Conservation (phyloP, 2,797 vertebrate genomes). For the Petrocephalus schoutedeni region DNA sequence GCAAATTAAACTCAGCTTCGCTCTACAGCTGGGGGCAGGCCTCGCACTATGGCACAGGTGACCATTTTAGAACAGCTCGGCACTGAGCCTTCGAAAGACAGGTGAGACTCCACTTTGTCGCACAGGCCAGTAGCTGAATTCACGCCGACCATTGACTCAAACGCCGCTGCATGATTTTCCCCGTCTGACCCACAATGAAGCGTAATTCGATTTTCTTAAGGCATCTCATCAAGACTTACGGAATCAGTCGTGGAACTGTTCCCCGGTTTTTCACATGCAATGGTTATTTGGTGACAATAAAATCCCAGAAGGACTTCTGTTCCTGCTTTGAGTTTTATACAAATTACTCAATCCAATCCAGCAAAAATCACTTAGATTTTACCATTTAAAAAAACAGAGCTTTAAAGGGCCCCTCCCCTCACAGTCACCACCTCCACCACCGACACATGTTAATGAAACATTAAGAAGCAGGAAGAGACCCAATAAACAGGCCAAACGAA, state of each 20-base stretch:
- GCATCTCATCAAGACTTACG: background rate
- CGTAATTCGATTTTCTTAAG: background rate
- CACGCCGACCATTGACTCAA: background rate
- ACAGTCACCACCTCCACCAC: background rate
- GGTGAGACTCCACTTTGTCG: background rate
- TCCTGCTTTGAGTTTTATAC: background rate
- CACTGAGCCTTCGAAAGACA: background rate
- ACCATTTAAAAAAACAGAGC: background rate
- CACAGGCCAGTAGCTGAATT: background rate
- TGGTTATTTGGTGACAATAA: background rate
- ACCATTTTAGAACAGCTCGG: background rate
- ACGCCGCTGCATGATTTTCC: background rate
- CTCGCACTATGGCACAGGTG: background rate
- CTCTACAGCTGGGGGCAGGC: conserved; percentile 52
- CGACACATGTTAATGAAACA: background rate
- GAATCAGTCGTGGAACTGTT: background rate
- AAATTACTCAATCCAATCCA: background rate
- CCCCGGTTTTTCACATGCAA: background rate
- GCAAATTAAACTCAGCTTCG: conserved; percentile 52
- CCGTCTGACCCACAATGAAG: background rate
- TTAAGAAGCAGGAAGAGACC: background rate
- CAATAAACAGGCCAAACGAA: background rate
- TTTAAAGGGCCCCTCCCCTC: background rate
- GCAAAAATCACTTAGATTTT: background rate
- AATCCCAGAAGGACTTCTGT: background rate